phyloP scores from a whole-genome alignment of 2,797 vertebrate species.

The Lindbergichthys nudifrons region DNA sequence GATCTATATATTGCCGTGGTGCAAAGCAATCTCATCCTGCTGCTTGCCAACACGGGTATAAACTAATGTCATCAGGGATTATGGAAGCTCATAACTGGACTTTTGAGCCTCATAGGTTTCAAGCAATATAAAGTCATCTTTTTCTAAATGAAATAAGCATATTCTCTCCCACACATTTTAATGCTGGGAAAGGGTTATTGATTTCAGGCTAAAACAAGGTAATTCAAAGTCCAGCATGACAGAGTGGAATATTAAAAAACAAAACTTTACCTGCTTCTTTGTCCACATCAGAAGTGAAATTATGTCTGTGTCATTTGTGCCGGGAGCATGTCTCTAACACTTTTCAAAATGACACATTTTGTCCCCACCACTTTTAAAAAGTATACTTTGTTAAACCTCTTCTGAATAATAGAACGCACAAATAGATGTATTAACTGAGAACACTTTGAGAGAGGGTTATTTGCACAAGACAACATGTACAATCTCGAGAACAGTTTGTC shows the following conservation, averaged over 20 bases:
- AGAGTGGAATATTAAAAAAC: conserved; percentile 14
- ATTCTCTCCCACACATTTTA: conserved; percentile 47
- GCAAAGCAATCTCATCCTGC: conserved; percentile 9
- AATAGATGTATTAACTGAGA: too few relatives aligned
- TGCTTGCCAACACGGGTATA: conserved; percentile 35
- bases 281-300: too few relatives aligned
- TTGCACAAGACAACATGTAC: too few relatives aligned
- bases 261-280: conserved; percentile 24
- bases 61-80: conserved; percentile 48
- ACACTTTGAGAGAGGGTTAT: too few relatives aligned
- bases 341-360: too few relatives aligned
- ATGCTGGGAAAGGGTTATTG: conserved; percentile 36
- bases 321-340: too few relatives aligned
- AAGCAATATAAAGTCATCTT: conserved; percentile 51
- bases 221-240: conserved; percentile 3
- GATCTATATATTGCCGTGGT: conserved; percentile 30
- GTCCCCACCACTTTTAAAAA: too few relatives aligned
- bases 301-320: too few relatives aligned
- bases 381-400: too few relatives aligned
- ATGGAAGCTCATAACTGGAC: conserved; percentile 47
- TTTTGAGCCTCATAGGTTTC: conserved; percentile 41
- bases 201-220: conserved; percentile 37
- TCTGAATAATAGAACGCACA: too few relatives aligned
- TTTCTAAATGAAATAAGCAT: conserved; percentile 60
- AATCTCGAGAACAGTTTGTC: too few relatives aligned